Evolutionary conservation across 92 coral and sea anemone species (phyloP).

Genomic region (Umimayanthus chanpuru): DNA sequence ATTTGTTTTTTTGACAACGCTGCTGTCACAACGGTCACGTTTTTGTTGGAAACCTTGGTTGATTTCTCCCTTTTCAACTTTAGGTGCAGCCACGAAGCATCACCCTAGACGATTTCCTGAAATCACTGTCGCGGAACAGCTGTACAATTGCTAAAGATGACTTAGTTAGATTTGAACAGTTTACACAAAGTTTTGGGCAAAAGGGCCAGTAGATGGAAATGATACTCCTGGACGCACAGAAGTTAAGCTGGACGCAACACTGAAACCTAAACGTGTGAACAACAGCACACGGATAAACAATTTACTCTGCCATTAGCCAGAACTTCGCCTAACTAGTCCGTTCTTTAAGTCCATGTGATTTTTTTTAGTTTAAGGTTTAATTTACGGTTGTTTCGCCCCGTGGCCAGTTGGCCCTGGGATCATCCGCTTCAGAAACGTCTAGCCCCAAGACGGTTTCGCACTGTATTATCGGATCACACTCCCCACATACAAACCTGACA

Average conservation of each 20-base stretch:
- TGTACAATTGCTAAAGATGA: conserved; percentile 85
- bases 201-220: conserved; percentile 49
- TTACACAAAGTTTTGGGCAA: conserved; percentile 88
- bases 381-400: no score
- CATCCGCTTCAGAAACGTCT: no score
- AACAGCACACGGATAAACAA: background rate
- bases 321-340: no score
- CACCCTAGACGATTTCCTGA: conserved; percentile 77
- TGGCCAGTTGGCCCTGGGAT: no score
- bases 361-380: no score
- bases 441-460: no score
- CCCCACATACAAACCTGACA: no score
- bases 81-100: conserved; percentile 88
- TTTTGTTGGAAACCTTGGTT: background rate
- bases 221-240: background rate
- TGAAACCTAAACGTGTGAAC: background rate
- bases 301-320: no score
- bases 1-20: no score
- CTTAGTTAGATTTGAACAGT: conserved; percentile 76
- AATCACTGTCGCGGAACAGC: conserved; percentile 74
- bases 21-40: no score
- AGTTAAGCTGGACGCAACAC: background rate
- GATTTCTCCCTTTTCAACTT: background rate
- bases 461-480: no score
- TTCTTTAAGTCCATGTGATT: no score